Evolutionary conservation across 2,888 invertebrate species (phyloP).

Genomic region (Microctonus brassicae): DNA sequence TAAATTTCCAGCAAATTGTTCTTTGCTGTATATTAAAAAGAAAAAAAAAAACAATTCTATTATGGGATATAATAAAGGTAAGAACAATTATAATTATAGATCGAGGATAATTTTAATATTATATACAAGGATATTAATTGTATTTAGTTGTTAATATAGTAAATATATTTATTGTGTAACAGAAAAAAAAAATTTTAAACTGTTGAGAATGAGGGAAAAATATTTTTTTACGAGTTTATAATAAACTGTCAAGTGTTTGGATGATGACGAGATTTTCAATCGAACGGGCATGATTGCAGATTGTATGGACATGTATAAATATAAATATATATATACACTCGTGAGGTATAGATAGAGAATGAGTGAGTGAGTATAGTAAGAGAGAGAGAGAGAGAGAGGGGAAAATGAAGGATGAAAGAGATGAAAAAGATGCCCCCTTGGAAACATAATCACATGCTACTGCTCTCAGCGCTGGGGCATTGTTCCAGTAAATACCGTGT

Average conservation of each 20-base stretch:
- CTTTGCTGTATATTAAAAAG: not conserved
- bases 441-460: slow-evolving; percentile 25
- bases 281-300: not conserved
- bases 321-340: slow-evolving; percentile 2
- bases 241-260: not conserved
- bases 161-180: not conserved
- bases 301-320: not conserved
- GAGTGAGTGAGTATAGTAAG: no score
- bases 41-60: not conserved
- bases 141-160: no score
- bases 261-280: slow-evolving; percentile 3
- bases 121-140: no score
- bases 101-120: no score
- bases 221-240: not conserved
- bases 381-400: not conserved
- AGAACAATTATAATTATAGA: no score
- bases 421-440: not conserved
- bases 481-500: slow-evolving; percentile 26
- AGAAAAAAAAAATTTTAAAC: slow-evolving; percentile 38
- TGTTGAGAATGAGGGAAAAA: slow-evolving; percentile 38
- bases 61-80: not conserved
- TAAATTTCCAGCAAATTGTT: slow-evolving; percentile 37
- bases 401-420: not conserved
- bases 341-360: no score
- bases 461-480: slow-evolving; percentile 15